These are phyloP conservation scores for Phaonia tiefii DNA, from an alignment of 2,888 invertebrate species.

Conservation along the genomic window DNA sequence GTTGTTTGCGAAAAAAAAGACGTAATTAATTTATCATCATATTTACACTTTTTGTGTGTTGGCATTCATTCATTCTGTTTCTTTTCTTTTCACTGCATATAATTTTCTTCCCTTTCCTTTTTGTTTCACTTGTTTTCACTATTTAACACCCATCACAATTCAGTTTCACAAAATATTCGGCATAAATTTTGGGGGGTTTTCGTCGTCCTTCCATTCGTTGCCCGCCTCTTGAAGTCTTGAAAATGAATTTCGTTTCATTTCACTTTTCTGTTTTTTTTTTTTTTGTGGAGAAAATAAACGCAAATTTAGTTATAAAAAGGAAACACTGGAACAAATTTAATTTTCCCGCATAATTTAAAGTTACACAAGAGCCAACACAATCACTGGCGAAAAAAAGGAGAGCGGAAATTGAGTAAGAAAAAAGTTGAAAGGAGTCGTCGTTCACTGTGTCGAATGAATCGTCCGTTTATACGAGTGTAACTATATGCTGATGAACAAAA, in stretches of 20 bases:
- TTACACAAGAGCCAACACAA: constrained; percentile 23
- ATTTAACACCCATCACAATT: constrained; percentile 41
- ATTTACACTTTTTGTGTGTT: constrained; percentile 32
- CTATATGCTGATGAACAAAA: constrained; percentile 24
- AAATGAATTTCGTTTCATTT: too few species aligned
- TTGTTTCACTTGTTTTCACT: constrained; percentile 20
- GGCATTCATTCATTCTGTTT: neutral
- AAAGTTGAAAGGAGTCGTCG: neutral
- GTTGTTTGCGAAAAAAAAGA: neutral
- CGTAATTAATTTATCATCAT: constrained; percentile 36
- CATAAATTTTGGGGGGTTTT: neutral
- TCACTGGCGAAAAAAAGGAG: constrained; percentile 14
- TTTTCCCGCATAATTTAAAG: constrained; percentile 62
- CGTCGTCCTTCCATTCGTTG: neutral
- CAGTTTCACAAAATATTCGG: neutral
- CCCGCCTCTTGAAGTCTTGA: too few species aligned
- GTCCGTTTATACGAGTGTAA: too few species aligned
- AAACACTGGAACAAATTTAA: constrained; percentile 61
- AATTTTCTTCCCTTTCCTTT: neutral
- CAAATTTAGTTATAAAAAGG: constrained; percentile 54
- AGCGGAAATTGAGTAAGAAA: constrained; percentile 25
- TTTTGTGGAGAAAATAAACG: constrained; percentile 8
- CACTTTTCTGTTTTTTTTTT: neutral
- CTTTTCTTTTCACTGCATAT: neutral
- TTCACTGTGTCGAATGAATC: neutral